phyloP scores from a whole-genome alignment of 2,888 invertebrate species.

The Tachina lurida region DNA sequence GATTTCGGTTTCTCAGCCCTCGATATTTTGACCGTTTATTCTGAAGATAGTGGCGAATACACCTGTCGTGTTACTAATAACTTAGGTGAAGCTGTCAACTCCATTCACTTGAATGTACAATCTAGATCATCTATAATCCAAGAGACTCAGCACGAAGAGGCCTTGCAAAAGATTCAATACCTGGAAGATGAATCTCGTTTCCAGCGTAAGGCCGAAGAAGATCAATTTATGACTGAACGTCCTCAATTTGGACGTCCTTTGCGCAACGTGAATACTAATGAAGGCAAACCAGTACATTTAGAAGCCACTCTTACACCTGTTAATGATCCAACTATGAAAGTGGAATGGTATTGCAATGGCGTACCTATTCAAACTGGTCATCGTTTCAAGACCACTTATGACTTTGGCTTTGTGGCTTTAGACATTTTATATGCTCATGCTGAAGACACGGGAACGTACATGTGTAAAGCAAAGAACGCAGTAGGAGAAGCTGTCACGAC shows the following conservation, averaged over 20 bases:
- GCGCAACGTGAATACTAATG: conserved; percentile 92
- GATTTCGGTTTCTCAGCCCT: conserved; percentile 99
- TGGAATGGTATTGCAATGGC: conserved; percentile 99
- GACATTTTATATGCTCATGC: conserved; percentile 98
- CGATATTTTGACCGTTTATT: conserved; percentile 96
- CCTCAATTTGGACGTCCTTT: conserved; percentile 95
- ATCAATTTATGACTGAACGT: conserved; percentile 90
- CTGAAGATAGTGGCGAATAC: conserved; percentile 97
- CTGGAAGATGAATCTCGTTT: conserved; percentile 93
- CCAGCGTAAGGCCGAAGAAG: conserved; percentile 88
- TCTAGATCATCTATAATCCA: conserved; percentile 92
- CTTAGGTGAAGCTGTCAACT: conserved; percentile 91
- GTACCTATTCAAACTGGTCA: conserved; percentile 96
- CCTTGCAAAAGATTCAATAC: conserved; percentile 94
- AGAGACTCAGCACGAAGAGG: conserved; percentile 96
- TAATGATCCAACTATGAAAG: conserved; percentile 98
- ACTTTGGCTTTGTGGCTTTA: conserved; percentile 98
- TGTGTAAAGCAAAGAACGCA: conserved; percentile 97
- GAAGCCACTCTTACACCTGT: conserved; percentile 98
- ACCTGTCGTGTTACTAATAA: conserved; percentile 94
- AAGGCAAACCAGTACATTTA: conserved; percentile 94
- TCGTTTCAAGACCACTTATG: conserved; percentile 97
- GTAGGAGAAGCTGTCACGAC: conserved; percentile 98
- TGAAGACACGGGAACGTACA: conserved; percentile 98
- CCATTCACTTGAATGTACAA: conserved; percentile 91